Percentiles rank a stretch among this genome's conserved stretches.
phyloP scores from a whole-genome alignment of 2,113 vertebrate species.

The Seriola rivoliana region DNA sequence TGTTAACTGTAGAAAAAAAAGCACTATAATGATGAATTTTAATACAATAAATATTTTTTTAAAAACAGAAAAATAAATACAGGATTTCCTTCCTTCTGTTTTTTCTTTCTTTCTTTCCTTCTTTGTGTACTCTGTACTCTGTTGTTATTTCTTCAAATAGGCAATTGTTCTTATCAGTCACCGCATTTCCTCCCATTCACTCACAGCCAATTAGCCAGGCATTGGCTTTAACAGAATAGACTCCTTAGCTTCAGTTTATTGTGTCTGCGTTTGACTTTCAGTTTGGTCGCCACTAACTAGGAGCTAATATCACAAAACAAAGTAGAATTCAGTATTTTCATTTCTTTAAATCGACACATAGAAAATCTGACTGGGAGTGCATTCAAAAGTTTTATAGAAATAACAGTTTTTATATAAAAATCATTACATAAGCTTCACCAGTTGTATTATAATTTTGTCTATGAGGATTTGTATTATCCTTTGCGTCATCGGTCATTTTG shows the following conservation, averaged over 20 bases:
- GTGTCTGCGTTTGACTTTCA: neutral
- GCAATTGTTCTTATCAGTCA: conserved; percentile 26
- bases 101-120: too few relatives aligned
- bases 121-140: too few relatives aligned
- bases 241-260: conserved; percentile 1
- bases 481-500: neutral
- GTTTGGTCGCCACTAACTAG: too few relatives aligned
- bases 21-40: too few relatives aligned
- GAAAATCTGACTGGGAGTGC: too few relatives aligned
- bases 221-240: conserved; percentile 30
- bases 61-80: too few relatives aligned
- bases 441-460: neutral
- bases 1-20: too few relatives aligned
- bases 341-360: neutral
- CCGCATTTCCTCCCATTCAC: conserved; percentile 41
- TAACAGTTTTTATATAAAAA: too few relatives aligned
- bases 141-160: neutral
- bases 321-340: neutral
- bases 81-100: too few relatives aligned
- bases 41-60: too few relatives aligned
- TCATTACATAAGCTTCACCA: neutral
- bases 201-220: conserved; percentile 16
- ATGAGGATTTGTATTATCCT: neutral
- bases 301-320: neutral
- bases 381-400: too few relatives aligned